These are phyloP conservation scores for Synaphobranchus kaupii DNA, from an alignment of 2,797 vertebrate genomes.

Conservation along the genomic window DNA sequence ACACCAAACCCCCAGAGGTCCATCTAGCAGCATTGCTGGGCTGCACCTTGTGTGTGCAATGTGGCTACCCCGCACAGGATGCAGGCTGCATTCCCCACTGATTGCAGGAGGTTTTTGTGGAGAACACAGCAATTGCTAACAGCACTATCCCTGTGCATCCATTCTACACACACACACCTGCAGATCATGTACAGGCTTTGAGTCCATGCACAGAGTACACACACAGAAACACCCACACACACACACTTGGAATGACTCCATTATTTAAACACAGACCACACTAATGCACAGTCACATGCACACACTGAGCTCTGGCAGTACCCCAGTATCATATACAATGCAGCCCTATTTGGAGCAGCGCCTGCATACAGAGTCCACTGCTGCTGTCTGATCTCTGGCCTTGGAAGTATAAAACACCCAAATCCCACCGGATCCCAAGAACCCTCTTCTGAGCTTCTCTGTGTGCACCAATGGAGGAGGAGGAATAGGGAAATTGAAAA, in stretches of 20 bases:
- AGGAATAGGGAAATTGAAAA: conserved; percentile 53
- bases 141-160: conserved; percentile 58
- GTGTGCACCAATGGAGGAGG: conserved; percentile 44
- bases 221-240: conserved; percentile 21
- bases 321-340: conserved; percentile 43
- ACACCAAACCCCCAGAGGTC: background rate
- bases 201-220: conserved; percentile 9
- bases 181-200: conserved; percentile 30
- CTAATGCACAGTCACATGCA: background rate
- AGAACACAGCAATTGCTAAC: conserved; percentile 68
- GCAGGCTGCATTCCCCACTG: conserved; percentile 42
- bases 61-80: conserved; percentile 34
- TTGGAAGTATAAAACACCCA: conserved; percentile 62
- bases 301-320: conserved; percentile 57
- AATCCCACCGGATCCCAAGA: conserved; percentile 59
- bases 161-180: background rate
- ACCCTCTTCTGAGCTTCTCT: conserved; percentile 46
- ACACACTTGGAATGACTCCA: background rate
- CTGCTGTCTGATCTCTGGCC: conserved; percentile 43
- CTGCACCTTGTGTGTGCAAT: conserved; percentile 35
- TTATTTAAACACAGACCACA: background rate
- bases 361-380: background rate
- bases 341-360: conserved; percentile 58
- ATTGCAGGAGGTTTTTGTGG: conserved; percentile 50
- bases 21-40: conserved; percentile 17